Base-by-base conservation (phyloP, 2,797 vertebrate species). In the Siniperca undulata region DNA sequence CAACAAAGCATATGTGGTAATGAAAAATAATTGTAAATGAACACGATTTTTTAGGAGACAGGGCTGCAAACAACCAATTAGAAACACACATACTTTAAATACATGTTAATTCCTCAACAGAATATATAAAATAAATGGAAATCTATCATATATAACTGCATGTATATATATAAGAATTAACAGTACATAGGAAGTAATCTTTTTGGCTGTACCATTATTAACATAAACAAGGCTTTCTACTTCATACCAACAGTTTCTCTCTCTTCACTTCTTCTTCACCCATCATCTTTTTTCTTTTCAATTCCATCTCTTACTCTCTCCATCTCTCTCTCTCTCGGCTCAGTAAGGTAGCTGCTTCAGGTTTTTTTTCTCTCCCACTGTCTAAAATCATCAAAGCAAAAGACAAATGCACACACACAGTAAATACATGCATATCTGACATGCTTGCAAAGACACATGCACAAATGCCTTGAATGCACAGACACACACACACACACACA, bases 351-450 rank as follows among this genome's bases (percentile, higher is more conserved):
- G 82, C 36, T 70, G 70, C 71, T 88, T 59, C 50, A 69, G 69
- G 17, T 69, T 67, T 19, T 34, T 72, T 64, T 24, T 19, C 30
- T 70, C 38, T 44, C 27, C 20, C 30, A 24, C 67, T 70, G 75
- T 80, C 72, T 76, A 12, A 65, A 72, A 59, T 59, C 58, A 83
- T 83, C 42, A 79, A 70, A 75, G 56, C 7, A 73, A 77, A 80
- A 60, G 20, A 67, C 55, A 60, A n/a, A 83, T 68, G 58, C 22
- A 68, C 50, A 73, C 44, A 40, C 1, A 60, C 2, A 66, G n/a
- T 55, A 60, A 72, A 77, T 9, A 64, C 58, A 73, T 67, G 64
- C 67, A 80, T 66, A 56, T 71, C 30, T 59, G 38, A 68, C 80
- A 46, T 58, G 48, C 52, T 66, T 52, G 36, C 81, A 58, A 42